phyloP scores from a whole-genome alignment of 1,140 invertebrate genomes.

The Temnothorax longispinosus region DNA sequence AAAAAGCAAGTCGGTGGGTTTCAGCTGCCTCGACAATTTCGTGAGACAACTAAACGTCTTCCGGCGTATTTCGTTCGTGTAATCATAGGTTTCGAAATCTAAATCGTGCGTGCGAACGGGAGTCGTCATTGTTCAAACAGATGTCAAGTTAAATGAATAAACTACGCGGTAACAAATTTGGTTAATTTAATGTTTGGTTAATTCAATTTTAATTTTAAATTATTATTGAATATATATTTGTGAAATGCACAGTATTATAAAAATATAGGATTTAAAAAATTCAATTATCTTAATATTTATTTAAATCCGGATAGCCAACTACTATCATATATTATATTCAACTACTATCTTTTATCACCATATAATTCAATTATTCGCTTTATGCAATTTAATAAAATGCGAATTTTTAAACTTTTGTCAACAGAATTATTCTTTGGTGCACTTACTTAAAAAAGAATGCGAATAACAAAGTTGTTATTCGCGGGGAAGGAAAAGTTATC shows the following conservation, averaged over 20 bases:
- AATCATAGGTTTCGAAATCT: conserved; percentile 10
- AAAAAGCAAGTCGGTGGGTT: conserved; percentile 35
- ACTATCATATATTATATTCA: no score
- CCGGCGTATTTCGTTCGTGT: conserved; percentile 16
- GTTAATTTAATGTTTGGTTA: background rate
- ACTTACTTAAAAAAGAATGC: background rate
- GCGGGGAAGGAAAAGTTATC: background rate
- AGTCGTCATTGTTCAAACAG: background rate
- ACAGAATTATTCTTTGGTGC: background rate
- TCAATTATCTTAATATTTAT: conserved; percentile 3
- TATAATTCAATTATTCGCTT: background rate
- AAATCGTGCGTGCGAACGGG: background rate
- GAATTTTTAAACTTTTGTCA: background rate
- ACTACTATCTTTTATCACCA: background rate
- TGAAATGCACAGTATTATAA: background rate
- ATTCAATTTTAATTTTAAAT: background rate
- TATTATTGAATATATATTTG: background rate
- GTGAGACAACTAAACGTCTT: conserved; percentile 24
- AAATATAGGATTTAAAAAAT: background rate
- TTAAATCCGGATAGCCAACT: background rate
- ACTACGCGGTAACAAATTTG: background rate
- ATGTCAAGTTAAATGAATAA: background rate
- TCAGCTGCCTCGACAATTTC: conserved; percentile 60
- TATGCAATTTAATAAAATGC: background rate
- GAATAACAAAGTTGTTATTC: background rate